Conservation (phyloP, 2,797 vertebrate genomes). For the Amblyopsis hoosieri region DNA sequence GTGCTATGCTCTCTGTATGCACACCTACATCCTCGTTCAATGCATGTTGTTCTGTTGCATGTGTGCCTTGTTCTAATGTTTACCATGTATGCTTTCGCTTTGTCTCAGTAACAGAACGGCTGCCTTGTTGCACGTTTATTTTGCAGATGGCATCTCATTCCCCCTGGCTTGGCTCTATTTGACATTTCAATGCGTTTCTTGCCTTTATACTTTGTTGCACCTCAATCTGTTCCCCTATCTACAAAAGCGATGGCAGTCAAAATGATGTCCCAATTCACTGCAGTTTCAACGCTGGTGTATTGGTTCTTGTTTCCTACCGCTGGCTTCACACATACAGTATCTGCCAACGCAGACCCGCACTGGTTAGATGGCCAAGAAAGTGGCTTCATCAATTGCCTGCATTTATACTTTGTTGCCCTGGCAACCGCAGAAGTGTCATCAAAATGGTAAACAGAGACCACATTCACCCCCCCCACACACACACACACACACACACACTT, state of each 20-base stretch:
- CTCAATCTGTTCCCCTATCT: conserved; percentile 31
- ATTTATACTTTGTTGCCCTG: conserved; percentile 28
- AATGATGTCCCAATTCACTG: conserved; percentile 37
- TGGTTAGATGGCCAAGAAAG: conserved; percentile 14
- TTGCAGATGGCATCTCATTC: conserved; percentile 41
- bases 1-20: conserved; percentile 29
- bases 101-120: conserved; percentile 15
- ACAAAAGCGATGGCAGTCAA: conserved; percentile 37
- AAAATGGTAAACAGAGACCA: conserved; percentile 7
- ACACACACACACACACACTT: no score
- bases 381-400: conserved; percentile 18
- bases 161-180: conserved; percentile 43
- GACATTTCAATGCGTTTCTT: conserved; percentile 49
- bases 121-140: conserved; percentile 46
- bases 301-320: conserved; percentile 7
- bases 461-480: background rate
- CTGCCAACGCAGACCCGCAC: conserved; percentile 13
- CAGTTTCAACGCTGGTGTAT: conserved; percentile 20
- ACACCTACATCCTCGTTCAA: conserved; percentile 27
- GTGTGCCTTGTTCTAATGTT: conserved; percentile 32
- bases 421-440: conserved; percentile 19
- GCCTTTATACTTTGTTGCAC: conserved; percentile 14
- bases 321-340: conserved; percentile 17
- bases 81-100: conserved; percentile 20
- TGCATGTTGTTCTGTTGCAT: no score